Base-by-base conservation (phyloP, 2,113 vertebrate species). In the Pangasianodon hypophthalmus region DNA sequence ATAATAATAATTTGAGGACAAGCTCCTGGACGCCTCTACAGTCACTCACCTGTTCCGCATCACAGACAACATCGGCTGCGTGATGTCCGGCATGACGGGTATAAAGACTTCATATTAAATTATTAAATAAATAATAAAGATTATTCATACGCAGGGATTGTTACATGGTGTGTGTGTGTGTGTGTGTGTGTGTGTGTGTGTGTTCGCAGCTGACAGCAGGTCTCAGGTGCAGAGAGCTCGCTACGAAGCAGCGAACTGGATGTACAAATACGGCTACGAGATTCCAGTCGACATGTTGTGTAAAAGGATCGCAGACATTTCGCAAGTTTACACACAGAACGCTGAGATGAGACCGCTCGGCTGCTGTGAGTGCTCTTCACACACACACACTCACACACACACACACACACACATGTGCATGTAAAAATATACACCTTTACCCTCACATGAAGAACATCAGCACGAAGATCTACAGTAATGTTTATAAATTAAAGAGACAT, bases 241-340 rank as follows among this genome's bases (percentile, higher is more conserved):
- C 89, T 99, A 99, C n/a, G 98, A 99, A 92, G 98, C 98, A 64
- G 98, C 98, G 89, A 99, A 99, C 94, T 99, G 98, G 98, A 97
- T 99, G 93, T 99, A 99, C 96, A 99, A 99, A 94, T 99, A 99
- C 56, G 97, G 98, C 85, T 99, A 99, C 88, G 98, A 99, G 95
- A 99, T 99, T 93, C 98, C 98, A 32, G 98, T 99, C 94, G 98
- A 99, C 94, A 99, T 99, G 98, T 96, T 99, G 87, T 99, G 98
- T 93, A 99, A 99, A 95, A 97, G 98, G 92, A 97, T 99, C 54
- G 98, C 98, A 81, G 98, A 99, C 93, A 98, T 99, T 95, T 99
- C 98, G 88, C 98, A 99, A 93, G 98, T 99, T 90, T 99, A 99
- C 95, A 99, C 98, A 2, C 98, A 99, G 79, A 99, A 99, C 88